A percentile compares a stretch with the other conserved stretches of the same genome.
These are phyloP conservation scores for Oncopodura yosiiana DNA, from an alignment of 1,140 invertebrate genomes.

Conservation along the genomic window DNA sequence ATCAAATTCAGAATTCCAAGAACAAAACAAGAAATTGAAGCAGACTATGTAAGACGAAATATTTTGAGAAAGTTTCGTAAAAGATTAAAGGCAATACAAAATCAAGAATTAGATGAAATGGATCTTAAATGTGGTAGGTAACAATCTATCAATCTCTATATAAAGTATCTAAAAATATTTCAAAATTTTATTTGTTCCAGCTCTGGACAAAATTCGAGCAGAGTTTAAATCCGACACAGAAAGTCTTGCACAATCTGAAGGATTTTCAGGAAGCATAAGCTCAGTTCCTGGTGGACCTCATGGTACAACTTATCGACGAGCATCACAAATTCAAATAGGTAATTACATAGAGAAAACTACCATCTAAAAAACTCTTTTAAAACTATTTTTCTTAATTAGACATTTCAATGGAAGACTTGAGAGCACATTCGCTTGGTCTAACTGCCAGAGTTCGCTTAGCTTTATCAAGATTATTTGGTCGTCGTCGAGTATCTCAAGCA, in stretches of 20 bases:
- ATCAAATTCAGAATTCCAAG: conserved; percentile 74
- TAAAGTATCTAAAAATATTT: neutral
- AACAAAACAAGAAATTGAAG: conserved; percentile 87
- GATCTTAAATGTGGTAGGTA: conserved; percentile 62
- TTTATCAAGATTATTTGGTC: conserved; percentile 16
- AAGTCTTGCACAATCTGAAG: conserved; percentile 37
- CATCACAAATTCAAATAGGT: conserved; percentile 35
- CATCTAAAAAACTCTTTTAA: neutral
- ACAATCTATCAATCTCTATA: neutral
- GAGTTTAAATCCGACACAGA: conserved; percentile 43
- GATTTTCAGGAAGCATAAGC: conserved; percentile 31
- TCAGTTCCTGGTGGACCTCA: conserved; percentile 1
- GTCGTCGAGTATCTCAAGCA: conserved; percentile 15
- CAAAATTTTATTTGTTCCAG: conserved; percentile 35
- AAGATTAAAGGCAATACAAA: conserved; percentile 66
- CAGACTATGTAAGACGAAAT: conserved; percentile 71
- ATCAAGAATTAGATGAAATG: conserved; percentile 74
- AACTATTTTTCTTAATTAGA: conserved; percentile 6
- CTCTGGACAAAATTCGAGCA: conserved; percentile 43
- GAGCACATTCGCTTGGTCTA: conserved; percentile 23
- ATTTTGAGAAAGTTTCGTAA: conserved; percentile 70
- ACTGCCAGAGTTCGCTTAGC: conserved; percentile 18
- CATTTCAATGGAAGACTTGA: conserved; percentile 30
- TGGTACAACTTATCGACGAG: conserved; percentile 29
- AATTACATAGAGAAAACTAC: neutral